Percentiles rank a stretch among this genome's conserved stretches.
Conservation (phyloP, 1,140 invertebrate genomes). For the Chironomus striatipennis region DNA sequence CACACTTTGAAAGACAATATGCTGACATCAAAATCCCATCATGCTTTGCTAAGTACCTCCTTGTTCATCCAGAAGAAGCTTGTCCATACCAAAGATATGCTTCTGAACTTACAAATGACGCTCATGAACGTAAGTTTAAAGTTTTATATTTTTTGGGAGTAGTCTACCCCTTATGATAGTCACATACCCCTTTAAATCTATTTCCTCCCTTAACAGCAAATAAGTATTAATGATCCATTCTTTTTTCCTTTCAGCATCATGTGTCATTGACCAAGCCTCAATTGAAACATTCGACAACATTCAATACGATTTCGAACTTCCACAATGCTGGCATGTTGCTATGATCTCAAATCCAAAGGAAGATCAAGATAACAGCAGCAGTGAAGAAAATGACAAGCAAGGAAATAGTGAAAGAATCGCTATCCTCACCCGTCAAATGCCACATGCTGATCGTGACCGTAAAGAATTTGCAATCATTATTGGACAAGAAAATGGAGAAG, state of each 20-base stretch:
- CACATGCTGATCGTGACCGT: slow-evolving; percentile 27
- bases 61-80: no score
- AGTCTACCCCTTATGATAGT: no score
- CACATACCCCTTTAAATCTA: no score
- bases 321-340: slow-evolving; percentile 11
- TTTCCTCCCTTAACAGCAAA: no score
- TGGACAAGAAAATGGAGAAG: slow-evolving; percentile 26
- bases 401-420: slow-evolving; percentile 28
- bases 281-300: background rate
- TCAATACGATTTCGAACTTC: background rate
- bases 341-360: background rate
- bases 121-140: no score
- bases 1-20: background rate
- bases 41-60: background rate
- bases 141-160: no score
- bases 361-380: slow-evolving; percentile 24
- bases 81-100: no score
- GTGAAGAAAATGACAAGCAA: slow-evolving; percentile 19
- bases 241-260: background rate
- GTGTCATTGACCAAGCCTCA: background rate
- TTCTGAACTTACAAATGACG: no score
- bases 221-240: no score
- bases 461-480: slow-evolving; percentile 43
- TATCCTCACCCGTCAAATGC: slow-evolving; percentile 38
- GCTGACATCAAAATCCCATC: background rate